phyloP scores from a whole-genome alignment of 2,888 invertebrate species.

The Harpalus rubripes region DNA sequence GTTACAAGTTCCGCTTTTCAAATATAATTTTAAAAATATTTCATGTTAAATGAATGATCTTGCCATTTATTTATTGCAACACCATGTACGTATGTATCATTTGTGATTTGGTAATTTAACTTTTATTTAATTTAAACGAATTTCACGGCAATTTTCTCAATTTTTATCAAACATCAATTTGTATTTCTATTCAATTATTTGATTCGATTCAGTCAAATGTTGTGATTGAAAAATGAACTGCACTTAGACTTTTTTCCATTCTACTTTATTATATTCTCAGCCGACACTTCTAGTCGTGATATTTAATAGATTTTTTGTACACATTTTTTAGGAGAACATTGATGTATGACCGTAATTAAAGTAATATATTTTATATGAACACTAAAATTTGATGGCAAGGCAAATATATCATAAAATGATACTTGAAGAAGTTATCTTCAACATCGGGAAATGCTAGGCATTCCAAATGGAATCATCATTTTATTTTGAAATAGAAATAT shows the following conservation, averaged over 20 bases:
- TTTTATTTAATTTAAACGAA: conserved; percentile 39
- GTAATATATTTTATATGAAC: background rate
- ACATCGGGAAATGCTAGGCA: background rate
- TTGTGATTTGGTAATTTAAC: conserved; percentile 18
- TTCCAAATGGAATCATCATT: conserved; percentile 1
- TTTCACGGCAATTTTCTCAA: conserved; percentile 30
- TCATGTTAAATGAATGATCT: conserved; percentile 12
- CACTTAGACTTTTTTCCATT: conserved; percentile 14
- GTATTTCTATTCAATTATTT: conserved; percentile 38
- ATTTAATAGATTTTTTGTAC: conserved; percentile 44
- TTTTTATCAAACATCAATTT: conserved; percentile 54
- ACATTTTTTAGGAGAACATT: conserved; percentile 12
- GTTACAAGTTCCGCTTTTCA: no score
- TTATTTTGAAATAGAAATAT: background rate
- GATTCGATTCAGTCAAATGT: conserved; percentile 57
- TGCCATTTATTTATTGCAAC: conserved; percentile 8
- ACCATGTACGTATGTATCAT: background rate
- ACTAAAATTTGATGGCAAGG: no score
- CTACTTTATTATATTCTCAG: conserved; percentile 18
- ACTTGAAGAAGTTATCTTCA: background rate
- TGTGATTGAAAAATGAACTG: conserved; percentile 55
- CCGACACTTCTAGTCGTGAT: conserved; percentile 19
- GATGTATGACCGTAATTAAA: conserved; percentile 30
- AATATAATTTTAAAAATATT: no score
- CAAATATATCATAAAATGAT: no score